Conservation (phyloP, 2,797 vertebrate species). For the Rachycentron canadum region DNA sequence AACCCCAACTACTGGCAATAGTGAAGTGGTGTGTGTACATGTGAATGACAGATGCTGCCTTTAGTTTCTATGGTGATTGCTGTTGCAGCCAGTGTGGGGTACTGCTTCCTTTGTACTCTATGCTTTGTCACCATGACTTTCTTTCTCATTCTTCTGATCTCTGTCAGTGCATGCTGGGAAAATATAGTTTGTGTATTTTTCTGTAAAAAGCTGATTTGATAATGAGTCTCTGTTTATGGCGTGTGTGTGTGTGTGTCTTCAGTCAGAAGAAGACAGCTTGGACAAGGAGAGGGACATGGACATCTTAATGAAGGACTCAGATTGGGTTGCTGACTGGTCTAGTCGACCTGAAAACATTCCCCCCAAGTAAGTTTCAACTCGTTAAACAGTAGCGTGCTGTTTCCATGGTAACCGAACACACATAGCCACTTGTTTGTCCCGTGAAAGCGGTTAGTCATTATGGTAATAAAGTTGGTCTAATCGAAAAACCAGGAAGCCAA, state of each 20-base stretch:
- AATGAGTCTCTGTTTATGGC: neutral
- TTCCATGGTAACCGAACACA: conserved; percentile 33
- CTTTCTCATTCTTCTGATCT: neutral
- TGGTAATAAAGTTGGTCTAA: neutral
- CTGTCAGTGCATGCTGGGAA: neutral
- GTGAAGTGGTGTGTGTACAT: conserved; percentile 4
- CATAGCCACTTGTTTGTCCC: conserved; percentile 34
- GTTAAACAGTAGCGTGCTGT: conserved; percentile 40
- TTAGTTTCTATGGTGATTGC: conserved; percentile 62
- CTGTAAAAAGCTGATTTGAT: neutral
- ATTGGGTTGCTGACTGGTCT: conserved; percentile 98
- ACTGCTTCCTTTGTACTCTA: neutral
- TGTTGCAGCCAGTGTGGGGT: conserved; percentile 12
- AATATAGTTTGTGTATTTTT: neutral
- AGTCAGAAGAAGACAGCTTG: conserved; percentile 92
- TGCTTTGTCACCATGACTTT: neutral
- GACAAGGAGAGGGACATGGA: conserved; percentile 95
- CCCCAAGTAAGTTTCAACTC: conserved; percentile 89
- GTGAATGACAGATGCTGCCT: conserved; percentile 43
- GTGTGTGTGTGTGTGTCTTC: conserved; percentile 40
- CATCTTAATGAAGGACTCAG: conserved; percentile 93
- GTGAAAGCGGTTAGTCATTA: conserved; percentile 9
- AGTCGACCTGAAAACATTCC: conserved; percentile 98
- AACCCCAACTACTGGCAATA: conserved; percentile 32
- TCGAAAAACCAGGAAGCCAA: neutral